A percentile compares a stretch with the other conserved stretches of the same genome.
These are phyloP conservation scores for Ormyrus rosae DNA, from an alignment of 2,888 invertebrate genomes.

Conservation along the genomic window DNA sequence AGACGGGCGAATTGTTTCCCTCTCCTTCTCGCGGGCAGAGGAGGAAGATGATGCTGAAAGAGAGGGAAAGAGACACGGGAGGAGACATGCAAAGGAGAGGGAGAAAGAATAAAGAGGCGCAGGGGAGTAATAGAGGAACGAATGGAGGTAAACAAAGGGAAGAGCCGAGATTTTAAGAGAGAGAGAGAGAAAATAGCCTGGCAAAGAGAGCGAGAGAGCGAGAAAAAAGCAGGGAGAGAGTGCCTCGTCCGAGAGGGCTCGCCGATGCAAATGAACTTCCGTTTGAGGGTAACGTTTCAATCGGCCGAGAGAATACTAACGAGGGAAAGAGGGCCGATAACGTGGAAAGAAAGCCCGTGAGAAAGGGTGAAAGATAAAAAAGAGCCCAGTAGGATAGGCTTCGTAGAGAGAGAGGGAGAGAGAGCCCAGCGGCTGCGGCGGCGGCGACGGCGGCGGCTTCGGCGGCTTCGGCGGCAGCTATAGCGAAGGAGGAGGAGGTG, in stretches of 20 bases:
- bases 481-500: conserved; percentile 39
- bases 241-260: background rate
- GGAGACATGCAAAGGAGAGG: conserved; percentile 48
- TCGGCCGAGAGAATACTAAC: background rate
- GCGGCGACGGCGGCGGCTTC: conserved; percentile 58
- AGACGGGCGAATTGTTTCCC: conserved; percentile 30
- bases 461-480: conserved; percentile 59
- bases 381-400: conserved; percentile 11
- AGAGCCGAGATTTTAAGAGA: background rate
- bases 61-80: conserved; percentile 40
- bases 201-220: conserved; percentile 5
- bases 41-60: conserved; percentile 20
- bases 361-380: background rate
- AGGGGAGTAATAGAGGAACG: conserved; percentile 54
- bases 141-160: conserved; percentile 59
- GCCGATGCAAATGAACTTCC: background rate
- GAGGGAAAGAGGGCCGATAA: background rate
- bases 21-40: conserved; percentile 19
- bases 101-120: conserved; percentile 52
- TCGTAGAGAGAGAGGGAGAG: conserved; percentile 16
- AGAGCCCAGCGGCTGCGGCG: conserved; percentile 49
- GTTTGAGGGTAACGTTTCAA: background rate
- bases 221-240: conserved; percentile 39
- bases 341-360: background rate
- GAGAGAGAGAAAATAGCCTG: background rate